Evolutionary conservation across 2,888 invertebrate genomes (phyloP), one percentile per base, ranked within the genome.

Genomic region (Pemphredon lugubris): DNA sequence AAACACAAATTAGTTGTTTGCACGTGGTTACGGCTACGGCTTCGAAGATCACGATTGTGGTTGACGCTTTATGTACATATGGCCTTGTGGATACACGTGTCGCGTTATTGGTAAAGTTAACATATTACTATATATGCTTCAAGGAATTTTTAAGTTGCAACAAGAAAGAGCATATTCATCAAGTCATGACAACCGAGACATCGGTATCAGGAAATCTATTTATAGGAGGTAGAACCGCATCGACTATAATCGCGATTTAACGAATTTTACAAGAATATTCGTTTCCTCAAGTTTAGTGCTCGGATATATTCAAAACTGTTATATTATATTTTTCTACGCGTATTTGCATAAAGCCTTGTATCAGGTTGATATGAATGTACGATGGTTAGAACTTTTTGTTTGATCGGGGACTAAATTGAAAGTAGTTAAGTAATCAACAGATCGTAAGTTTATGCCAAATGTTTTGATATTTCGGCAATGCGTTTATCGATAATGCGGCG

Each of bases 101-200:
- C 3, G 26, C 7, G 26, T 26, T 58, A 58, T 58, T 44, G 39
- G 18, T 45, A 32, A 51, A 58, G 26, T 57, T 57, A 58, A 47
- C 47, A 34, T 59, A 58, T 13, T 40, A 40, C 48, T 67, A 14
- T 34, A 32, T 34, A 66, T 53, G 40, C 14, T 68, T 68, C 58
- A 66, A 23, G 13, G 39, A 50, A 30, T 44, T 45, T 57, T 57
- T 57, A 51, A 55, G 34, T n/a, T n/a, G n/a, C 50, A 30, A 18
- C 50, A 66, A 26, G 21, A 5, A 26, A 26, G 4, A 50, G 21
- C 13, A 34, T 9, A 14, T 58, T 51, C 37, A 16, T 39, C 39
- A 14, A 57, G 45, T 39, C 14, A 23, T 66, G 18, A 26, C 11
- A 45, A 32, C 16, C 32, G 9, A 23, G 23, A 53, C 39, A 2